Evolutionary conservation across 2,888 invertebrate species (phyloP).

Genomic region (Bombylius discolor): DNA sequence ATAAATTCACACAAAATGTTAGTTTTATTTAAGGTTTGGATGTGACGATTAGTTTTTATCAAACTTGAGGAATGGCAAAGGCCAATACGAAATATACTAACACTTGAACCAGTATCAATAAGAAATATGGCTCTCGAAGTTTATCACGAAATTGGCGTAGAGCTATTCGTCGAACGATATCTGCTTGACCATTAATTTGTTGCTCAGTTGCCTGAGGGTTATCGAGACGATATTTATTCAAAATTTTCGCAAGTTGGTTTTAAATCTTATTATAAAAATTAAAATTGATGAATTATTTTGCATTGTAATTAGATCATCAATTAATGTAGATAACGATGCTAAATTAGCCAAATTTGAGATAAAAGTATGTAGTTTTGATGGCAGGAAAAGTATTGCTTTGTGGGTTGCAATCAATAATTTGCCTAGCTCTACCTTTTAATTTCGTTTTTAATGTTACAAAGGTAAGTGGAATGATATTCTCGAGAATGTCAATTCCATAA

Average conservation of each 20-base stretch:
- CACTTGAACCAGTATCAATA: too few relatives aligned
- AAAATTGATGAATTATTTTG: neutral
- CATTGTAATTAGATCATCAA: neutral
- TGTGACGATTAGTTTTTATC: too few relatives aligned
- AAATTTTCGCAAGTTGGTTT: neutral
- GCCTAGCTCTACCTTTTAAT: neutral
- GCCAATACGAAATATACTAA: too few relatives aligned
- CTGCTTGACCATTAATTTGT: neutral
- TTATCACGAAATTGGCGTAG: neutral
- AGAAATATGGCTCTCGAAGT: neutral
- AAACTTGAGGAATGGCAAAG: too few relatives aligned
- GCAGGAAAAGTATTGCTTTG: neutral
- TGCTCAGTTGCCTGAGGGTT: neutral
- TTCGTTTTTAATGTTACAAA: neutral
- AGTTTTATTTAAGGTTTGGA: too few relatives aligned
- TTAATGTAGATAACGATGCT: neutral
- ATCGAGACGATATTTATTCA: neutral
- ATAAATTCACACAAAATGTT: too few relatives aligned
- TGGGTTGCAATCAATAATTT: neutral
- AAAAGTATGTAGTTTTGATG: neutral
- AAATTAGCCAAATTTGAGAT: neutral
- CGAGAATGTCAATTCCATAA: neutral
- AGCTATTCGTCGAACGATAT: neutral
- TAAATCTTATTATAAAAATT: conserved; percentile 1
- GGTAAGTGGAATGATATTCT: neutral